Base-by-base conservation (phyloP, 1,140 invertebrate genomes). In the Drosophila parabipectinata region DNA sequence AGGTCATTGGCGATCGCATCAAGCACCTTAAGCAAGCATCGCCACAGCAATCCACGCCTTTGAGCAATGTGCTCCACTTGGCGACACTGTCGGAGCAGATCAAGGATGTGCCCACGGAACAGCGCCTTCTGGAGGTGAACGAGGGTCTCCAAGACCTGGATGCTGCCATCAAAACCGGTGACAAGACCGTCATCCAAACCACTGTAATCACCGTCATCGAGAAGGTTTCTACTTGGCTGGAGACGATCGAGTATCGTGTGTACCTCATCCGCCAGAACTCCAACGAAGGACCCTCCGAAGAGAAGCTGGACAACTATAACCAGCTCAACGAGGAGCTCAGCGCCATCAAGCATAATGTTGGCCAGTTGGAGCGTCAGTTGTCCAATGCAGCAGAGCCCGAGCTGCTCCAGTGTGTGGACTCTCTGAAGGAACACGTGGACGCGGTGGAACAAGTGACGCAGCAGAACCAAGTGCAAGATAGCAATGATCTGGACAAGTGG, bases 171-270 rank as follows among this genome's bases (percentile, higher is more conserved):
- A 91, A 94, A 50, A 93, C 92, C 28, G 93, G 94, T n/a, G 94
- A 97, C 88, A 92, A 92, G 6, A 88, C 92, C 1, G 78, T 94
- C 2, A 93, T 95, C 44, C 95, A 96, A 90, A 94, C 94, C 77
- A 95, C 93, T 47, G 93, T 96, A 5, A 94, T 96, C 8, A 94
- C 94, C 14, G 94, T 96, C 1, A 94, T 97, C 26, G 95, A 97
- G 90, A 96, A 94, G 0, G 95, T 97, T 5, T 96, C 95, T 0
- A 95, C 94, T 18, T 97, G 96, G 96, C 85, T 97, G 37, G 96
- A 97, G 92, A 96, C 95, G 21, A 96, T 97, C 68, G 96, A 97
- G 91, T 96, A 96, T 72, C 94, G 95, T 79, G 95, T 97, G 7
- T 95, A 95, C 63, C 75, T 94, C 7, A 93, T 94, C 39, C 92